phyloP scores from a whole-genome alignment of 1,140 invertebrate species.

The Penaeus indicus region DNA sequence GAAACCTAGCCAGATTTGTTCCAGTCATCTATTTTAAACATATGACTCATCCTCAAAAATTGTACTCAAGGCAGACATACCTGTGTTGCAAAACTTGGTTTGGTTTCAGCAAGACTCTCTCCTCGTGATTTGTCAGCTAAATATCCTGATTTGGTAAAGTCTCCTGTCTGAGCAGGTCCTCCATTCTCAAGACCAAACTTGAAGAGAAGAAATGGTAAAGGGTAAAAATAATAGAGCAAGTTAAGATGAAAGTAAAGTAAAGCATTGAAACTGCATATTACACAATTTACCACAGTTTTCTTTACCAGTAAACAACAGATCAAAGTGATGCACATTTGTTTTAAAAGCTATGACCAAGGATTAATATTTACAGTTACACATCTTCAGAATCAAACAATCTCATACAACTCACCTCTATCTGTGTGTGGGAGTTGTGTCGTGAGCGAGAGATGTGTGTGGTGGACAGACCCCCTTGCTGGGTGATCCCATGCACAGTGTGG shows the following conservation, averaged over 20 bases:
- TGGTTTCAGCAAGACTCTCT: conserved; percentile 45
- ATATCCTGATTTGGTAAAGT: conserved; percentile 59
- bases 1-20: no score
- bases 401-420: conserved; percentile 8
- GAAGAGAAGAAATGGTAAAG: background rate
- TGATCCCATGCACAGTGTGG: conserved; percentile 27
- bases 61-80: background rate
- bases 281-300: no score
- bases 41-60: background rate
- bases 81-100: background rate
- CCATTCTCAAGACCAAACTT: conserved; percentile 21
- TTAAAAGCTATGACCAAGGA: no score
- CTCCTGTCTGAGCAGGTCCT: conserved; percentile 20
- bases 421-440: conserved; percentile 29
- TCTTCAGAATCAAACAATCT: no score
- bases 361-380: no score
- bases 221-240: background rate
- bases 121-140: conserved; percentile 59
- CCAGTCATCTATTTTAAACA: background rate
- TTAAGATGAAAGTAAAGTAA: no score
- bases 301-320: no score
- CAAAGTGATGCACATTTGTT: no score
- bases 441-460: conserved; percentile 32
- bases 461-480: conserved; percentile 35
- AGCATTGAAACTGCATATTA: no score